Evolutionary conservation across 2,113 vertebrate species (phyloP), one percentile per base, ranked within the genome.

Genomic region (Poeciliopsis occidentalis): DNA sequence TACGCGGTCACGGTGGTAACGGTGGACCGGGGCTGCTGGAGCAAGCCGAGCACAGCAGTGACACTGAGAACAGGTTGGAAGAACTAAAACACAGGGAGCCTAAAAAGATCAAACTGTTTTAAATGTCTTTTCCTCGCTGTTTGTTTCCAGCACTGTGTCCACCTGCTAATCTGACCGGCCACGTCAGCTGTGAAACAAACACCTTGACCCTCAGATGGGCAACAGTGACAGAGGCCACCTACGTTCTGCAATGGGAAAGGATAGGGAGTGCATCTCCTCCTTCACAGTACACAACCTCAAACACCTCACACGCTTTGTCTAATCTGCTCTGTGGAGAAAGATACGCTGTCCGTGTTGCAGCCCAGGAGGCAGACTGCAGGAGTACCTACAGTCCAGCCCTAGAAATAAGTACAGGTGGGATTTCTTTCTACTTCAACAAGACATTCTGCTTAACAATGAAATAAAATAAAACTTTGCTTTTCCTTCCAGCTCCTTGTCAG

Each of bases 1-100:
- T 94, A 94, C n/a, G 0, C 76, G n/a, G 82, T 92, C 6, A 72
- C 80, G 13, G 90, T 92, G 51, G 85, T 86, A 0, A 89, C 90
- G 27, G 71, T 88, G 27, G 83, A 88, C 69, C 73, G 75, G 39
- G 85, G 88, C 60, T 94, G 92, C 75, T 10, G 47, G 63, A 93
- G 92, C 8, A 2, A 78, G 27, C 80, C 87, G 0, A 92, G 89
- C 70, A 60, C 83, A 37, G 71, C 75, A 0, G 79, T 80, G 63
- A 13, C 41, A 44, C 75, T 92, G 37, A 88, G 2, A 63, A 77
- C 89, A 76, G 91, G 93, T 93, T 72, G 87, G 81, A 60, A 32
- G 17, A 19, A 19, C 64, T 15, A n/a, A 57, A 24, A 57, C 51
- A 57, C 8, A 47, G 51, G 24, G 24, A 17, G 8, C 22, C 22